These are phyloP conservation scores for Anas bahamensis DNA, from an alignment of 2,797 vertebrate genomes.

Conservation along the genomic window DNA sequence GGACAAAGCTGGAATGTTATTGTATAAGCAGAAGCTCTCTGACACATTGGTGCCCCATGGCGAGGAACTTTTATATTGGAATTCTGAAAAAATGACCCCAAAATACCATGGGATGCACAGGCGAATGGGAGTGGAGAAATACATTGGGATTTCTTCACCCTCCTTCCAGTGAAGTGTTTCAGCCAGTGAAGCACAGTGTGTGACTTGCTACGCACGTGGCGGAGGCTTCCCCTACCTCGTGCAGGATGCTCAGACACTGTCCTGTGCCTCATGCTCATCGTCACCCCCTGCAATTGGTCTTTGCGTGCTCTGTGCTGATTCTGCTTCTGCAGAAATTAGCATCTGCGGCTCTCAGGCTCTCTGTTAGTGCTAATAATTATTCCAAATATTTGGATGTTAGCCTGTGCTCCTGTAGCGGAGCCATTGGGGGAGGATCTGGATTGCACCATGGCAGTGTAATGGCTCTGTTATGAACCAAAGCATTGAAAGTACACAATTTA, in stretches of 20 bases:
- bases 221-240: neutral
- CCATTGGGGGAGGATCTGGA: neutral
- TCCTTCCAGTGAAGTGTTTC: neutral
- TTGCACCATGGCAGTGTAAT: neutral
- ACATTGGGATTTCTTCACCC: neutral
- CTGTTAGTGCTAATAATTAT: neutral
- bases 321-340: neutral
- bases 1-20: neutral
- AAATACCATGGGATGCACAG: neutral
- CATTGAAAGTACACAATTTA: too few species aligned
- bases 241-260: neutral
- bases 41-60: neutral
- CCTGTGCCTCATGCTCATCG: accelerated
- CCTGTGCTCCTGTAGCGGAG: neutral
- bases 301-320: neutral
- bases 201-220: neutral
- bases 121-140: neutral
- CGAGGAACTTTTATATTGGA: neutral
- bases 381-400: neutral
- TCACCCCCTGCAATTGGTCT: neutral
- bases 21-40: neutral
- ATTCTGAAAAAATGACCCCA: neutral
- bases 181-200: accelerated
- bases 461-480: neutral
- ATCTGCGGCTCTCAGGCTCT: accelerated